Evolutionary conservation across 2,888 invertebrate genomes (phyloP), one percentile per base, ranked within the genome.

Genomic region (Agrotis segetum): DNA sequence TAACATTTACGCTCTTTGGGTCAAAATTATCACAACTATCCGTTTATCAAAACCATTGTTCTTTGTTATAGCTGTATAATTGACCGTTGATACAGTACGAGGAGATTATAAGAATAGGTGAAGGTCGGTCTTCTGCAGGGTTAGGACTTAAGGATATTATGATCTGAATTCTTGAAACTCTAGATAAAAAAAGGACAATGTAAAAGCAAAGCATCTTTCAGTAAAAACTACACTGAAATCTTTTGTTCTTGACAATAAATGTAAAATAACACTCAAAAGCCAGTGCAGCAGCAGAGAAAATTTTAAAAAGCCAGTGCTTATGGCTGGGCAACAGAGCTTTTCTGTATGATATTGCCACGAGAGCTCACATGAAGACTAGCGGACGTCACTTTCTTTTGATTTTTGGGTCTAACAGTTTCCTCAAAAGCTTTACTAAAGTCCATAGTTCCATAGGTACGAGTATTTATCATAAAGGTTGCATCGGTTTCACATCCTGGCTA

Each of bases 1-100:
- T 85, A 85, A 85, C 85, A 72, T 77, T 74, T 65, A 64, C 83
- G 60, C 79, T 77, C 67, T 78, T 74, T 70, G 60, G 78, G 63
- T 74, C 77, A 74, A 84, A 80, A 79, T 85, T 72, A 85, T 83
- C 76, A 29, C 56, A 55, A 74, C 16, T 63, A 21, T 34, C 3
- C 17, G 44, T 40, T 74, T 84, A 83, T 84, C 73, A 58, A 59
- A 52, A 14, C 19, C 47, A 44, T 63, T 83, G 82, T 83, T 73
- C 77, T 67, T 83, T 82, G 74, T 81, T 73, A 46, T 55, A 60
- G 63, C 53, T 67, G 47, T 63, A 59, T 59, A 70, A 64, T 64
- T 60, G 34, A 49, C 47, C 44, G 55, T 76, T 79, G 56, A 64
- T 68, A 60, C n/a, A 24, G 6, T 58, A 50, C 40, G 44, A 34